Conservation (phyloP, 2,888 invertebrate species). For the Adineta ricciae region DNA sequence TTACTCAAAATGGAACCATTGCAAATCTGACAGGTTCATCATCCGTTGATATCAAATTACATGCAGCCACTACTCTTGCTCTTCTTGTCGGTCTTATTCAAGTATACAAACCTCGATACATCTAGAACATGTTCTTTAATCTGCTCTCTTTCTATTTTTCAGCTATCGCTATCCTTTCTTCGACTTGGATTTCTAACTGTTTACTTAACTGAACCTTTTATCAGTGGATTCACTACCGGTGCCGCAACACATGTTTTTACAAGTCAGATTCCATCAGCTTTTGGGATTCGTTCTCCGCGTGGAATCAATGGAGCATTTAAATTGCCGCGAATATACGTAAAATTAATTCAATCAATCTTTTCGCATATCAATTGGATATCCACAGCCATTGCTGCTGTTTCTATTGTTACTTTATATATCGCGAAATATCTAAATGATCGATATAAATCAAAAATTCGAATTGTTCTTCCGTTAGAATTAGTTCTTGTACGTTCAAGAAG, state of each 20-base stretch:
- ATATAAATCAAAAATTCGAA: constrained; percentile 5
- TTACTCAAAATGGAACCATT: neutral
- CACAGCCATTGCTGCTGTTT: neutral
- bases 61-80: neutral
- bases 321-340: neutral
- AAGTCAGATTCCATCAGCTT: constrained; percentile 43
- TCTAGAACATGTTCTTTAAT: neutral
- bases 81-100: constrained; percentile 5
- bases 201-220: constrained; percentile 46
- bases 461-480: neutral
- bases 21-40: too few relatives aligned
- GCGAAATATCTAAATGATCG: neutral
- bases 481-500: neutral
- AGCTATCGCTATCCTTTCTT: constrained; percentile 32
- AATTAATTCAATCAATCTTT: neutral
- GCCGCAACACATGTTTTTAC: constrained; percentile 44
- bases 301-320: neutral
- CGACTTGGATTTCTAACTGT: constrained; percentile 45
- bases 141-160: too few relatives aligned
- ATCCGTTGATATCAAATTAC: neutral
- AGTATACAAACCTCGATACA: neutral
- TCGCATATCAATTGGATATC: neutral
- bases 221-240: constrained; percentile 45
- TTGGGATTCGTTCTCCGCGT: constrained; percentile 38
- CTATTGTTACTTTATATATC: neutral